Base-by-base conservation (phyloP, 2,113 vertebrate species). In the Mastomys natalensis region DNA sequence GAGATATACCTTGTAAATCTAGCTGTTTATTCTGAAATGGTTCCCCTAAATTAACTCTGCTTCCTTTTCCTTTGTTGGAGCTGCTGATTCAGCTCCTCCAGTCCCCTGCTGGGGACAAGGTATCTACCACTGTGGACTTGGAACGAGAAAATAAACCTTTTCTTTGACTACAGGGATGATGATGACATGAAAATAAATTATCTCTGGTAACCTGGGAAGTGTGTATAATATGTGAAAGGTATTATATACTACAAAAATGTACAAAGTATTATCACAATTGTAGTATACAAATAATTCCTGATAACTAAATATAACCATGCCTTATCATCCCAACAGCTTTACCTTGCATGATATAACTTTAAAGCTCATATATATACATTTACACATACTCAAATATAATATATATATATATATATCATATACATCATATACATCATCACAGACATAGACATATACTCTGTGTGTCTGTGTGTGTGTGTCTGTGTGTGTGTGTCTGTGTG, bases 1-100 rank as follows among this genome's bases (percentile, higher is more conserved):
- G 76, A 72, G 60, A 93, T 60, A 89, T 84, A 78, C 94, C 92
- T 97, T 93, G 89, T 96, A 96, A 97, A 96, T 81, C 95, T 70
- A 97, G 92, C 82, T 97, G 78, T 96, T 97, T 96, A 95, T 97
- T 97, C 86, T 96, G 94, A 96, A 97, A 91, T 72, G 84, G 58
- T 85, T 97, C 62, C 90, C 96, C 91, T 95, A 90, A 95, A 96
- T 97, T 96, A 97, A 94, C 92, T 92, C 40, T 68, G n/a, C 85
- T 97, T 96, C 93, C 78, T 95, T 95, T 94, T 89, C 72, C 76
- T 97, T 84, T 91, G 64, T 86, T 94, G 81, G 73, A 97, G 45
- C n/a, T 93, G 94, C 94, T 95, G 86, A 97, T 85, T 96, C 77
- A 97, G 95, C 89, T 66, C 24, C 11, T 64, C 15, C 43, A 10